Conservation (phyloP, 2,888 invertebrate species). For the Stenurella melanura region DNA sequence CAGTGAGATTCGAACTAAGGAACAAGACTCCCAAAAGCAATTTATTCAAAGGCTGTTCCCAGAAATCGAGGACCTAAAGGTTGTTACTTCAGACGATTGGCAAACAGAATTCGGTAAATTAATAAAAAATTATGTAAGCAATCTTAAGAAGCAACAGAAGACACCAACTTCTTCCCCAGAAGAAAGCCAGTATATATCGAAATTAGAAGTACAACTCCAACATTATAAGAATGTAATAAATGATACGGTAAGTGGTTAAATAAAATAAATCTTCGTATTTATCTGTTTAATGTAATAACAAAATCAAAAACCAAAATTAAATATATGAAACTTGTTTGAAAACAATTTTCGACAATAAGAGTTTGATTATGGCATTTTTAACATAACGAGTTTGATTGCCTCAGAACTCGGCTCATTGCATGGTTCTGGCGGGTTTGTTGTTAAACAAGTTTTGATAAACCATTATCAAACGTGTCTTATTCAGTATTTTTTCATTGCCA, state of each 20-base stretch:
- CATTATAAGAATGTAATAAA: constrained; percentile 85
- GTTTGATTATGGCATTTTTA: no score
- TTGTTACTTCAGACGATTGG: constrained; percentile 56
- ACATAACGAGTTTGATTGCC: no score
- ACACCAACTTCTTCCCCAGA: constrained; percentile 36
- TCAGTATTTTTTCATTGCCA: no score
- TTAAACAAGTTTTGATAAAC: no score
- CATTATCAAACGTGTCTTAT: no score
- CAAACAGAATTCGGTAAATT: constrained; percentile 63
- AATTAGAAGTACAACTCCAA: constrained; percentile 62
- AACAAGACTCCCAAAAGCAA: constrained; percentile 73
- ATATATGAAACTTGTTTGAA: no score
- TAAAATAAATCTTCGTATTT: no score
- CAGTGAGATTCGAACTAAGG: constrained; percentile 69
- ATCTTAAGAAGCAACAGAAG: constrained; percentile 63
- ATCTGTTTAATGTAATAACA: no score
- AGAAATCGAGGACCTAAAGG: constrained; percentile 72
- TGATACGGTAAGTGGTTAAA: constrained; percentile 81
- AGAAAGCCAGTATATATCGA: constrained; percentile 45
- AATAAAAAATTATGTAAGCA: constrained; percentile 61
- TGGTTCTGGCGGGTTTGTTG: no score
- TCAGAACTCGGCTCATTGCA: no score
- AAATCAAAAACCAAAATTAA: no score
- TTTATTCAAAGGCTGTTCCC: constrained; percentile 80
- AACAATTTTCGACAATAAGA: no score